Evolutionary conservation across 2,113 vertebrate genomes (phyloP).

Genomic region (Irena cyanogastra): DNA sequence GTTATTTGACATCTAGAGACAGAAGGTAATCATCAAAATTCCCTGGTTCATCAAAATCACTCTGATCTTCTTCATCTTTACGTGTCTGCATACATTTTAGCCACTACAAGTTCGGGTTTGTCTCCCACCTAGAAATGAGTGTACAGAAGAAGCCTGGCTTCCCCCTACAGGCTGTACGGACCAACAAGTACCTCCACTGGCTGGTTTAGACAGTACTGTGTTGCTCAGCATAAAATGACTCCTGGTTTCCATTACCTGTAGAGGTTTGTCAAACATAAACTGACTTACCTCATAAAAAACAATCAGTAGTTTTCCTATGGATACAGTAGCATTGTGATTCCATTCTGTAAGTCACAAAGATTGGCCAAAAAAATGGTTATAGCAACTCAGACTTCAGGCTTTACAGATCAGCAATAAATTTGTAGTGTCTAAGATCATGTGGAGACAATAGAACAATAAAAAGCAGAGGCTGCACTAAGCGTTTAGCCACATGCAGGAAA

Average conservation of each 20-base stretch:
- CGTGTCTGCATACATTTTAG: neutral
- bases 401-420: neutral
- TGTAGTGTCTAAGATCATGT: neutral
- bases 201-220: neutral
- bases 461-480: neutral
- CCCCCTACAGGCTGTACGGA: neutral
- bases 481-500: neutral
- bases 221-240: neutral
- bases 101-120: neutral
- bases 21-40: neutral
- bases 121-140: neutral
- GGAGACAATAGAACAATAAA: neutral
- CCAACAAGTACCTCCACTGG: neutral
- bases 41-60: neutral
- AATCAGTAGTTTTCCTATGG: neutral
- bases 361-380: neutral
- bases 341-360: neutral
- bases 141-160: neutral
- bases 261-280: neutral
- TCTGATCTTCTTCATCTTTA: neutral
- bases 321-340: neutral
- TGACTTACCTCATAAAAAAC: neutral
- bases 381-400: neutral
- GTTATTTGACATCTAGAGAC: neutral
- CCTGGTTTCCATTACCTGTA: neutral